Base-by-base conservation (phyloP, 2,888 invertebrate genomes). In the Seira ritae region DNA sequence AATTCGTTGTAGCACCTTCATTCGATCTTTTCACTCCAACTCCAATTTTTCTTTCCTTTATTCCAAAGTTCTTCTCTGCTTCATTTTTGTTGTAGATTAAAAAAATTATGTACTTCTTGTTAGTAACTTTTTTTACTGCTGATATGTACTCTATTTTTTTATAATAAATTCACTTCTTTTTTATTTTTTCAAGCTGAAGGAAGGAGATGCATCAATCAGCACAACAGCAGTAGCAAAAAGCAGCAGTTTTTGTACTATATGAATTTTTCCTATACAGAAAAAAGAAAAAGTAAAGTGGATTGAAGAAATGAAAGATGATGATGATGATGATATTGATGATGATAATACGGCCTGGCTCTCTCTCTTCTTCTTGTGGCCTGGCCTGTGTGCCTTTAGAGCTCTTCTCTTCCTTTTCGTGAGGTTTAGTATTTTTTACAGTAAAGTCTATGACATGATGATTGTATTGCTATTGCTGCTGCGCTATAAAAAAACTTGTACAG, bases 391-490 rank as follows among this genome's bases (percentile, higher is more conserved):
- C 73, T 72, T 55, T 17, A 55, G 55, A 55, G 55, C 17, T 55
- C n/a, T 72, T 70, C 62, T 31, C 65, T 65, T 23, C 67, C 67
- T 72, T 55, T 55, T 55, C 2, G 31, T 31, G 2, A 4, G 55
- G 55, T 55, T 55, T 55, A 55, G 55, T 55, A 55, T 55, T 55
- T 55, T 55, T 55, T 55, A n/a, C 17, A 31, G n/a, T 55, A 55
- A 68, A 31, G 68, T 68, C 17, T 31, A 68, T 68, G 71, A 81
- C 62, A 74, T 80, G 75, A 31, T 31, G 31, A 80, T 67, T 80
- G 70, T 70, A 71, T 66, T 80, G 65, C 80, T 70, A 80, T 62
- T 81, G 81, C 81, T 81, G 74, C 81, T 81, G 81, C 81, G 81
- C 81, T 76, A 55, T 62, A 72, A 62, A 72, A 22, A 55, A 55